phyloP scores from a whole-genome alignment of 2,888 invertebrate genomes.

The Parasteatoda lunata region DNA sequence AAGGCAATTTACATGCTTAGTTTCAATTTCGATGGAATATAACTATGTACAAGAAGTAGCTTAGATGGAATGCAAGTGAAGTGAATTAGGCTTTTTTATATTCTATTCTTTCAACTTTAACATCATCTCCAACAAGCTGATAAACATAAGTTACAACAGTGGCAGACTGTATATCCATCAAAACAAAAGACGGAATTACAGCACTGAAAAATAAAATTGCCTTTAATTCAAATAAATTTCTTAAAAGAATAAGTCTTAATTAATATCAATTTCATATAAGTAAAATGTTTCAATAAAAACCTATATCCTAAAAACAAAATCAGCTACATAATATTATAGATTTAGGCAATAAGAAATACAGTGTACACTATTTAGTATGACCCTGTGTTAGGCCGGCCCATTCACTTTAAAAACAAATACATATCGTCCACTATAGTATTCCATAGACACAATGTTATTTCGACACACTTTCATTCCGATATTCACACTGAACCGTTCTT shows the following conservation, averaged over 20 bases:
- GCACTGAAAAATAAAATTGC: conserved; percentile 79
- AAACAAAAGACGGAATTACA: conserved; percentile 95
- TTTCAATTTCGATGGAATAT: background rate
- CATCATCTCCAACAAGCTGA: conserved; percentile 96
- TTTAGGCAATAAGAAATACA: no score
- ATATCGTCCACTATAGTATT: no score
- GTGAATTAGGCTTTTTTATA: conserved; percentile 83
- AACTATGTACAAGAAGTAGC: conserved; percentile 3
- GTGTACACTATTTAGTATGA: no score
- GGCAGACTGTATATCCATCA: conserved; percentile 99
- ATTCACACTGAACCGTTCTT: no score
- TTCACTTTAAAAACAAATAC: no score
- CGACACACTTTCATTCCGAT: no score
- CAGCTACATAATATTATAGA: no score
- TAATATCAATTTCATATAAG: background rate
- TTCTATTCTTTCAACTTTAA: conserved; percentile 99
- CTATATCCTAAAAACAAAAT: no score
- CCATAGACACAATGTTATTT: no score
- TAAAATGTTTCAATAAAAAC: background rate
- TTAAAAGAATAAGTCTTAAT: background rate
- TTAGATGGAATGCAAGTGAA: background rate
- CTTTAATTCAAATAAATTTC: background rate
- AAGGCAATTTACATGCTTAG: background rate
- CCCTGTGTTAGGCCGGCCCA: no score
- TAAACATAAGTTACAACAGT: conserved; percentile 99